phyloP scores from a whole-genome alignment of 2,113 vertebrate species.

The Rhinopithecus roxellana region DNA sequence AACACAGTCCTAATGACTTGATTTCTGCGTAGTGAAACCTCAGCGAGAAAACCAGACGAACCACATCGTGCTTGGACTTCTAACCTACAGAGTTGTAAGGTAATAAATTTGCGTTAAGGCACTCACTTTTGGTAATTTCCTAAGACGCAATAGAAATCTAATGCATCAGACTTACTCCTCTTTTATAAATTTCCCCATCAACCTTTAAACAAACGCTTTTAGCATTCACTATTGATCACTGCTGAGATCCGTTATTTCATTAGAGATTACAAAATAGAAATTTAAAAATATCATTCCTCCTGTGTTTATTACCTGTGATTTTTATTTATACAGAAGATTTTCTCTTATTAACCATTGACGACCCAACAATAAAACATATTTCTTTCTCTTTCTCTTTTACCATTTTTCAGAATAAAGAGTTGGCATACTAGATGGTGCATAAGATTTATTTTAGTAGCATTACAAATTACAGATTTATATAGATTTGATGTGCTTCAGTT shows the following conservation, averaged over 20 bases:
- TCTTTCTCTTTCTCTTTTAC: neutral
- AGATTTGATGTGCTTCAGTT: neutral
- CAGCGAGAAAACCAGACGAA: neutral
- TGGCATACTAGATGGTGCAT: neutral
- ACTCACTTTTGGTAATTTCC: slow-evolving; percentile 54
- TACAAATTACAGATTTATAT: neutral
- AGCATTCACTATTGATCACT: slow-evolving; percentile 42
- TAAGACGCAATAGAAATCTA: slow-evolving; percentile 37
- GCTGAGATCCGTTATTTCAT: slow-evolving; percentile 34
- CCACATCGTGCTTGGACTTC: neutral
- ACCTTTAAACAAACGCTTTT: slow-evolving; percentile 22
- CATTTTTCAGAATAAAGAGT: neutral
- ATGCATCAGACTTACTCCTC: slow-evolving; percentile 34
- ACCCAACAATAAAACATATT: neutral
- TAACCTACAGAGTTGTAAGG: neutral
- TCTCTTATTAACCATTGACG: slow-evolving; percentile 15
- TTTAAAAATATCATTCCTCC: slow-evolving; percentile 33
- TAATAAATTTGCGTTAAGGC: slow-evolving; percentile 36
- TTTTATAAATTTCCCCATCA: slow-evolving; percentile 51
- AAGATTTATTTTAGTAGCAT: neutral
- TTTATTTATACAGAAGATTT: neutral
- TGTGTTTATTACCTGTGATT: neutral
- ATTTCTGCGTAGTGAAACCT: neutral
- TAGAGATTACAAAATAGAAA: slow-evolving; percentile 41
- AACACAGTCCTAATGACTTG: neutral